These are phyloP conservation scores for Venusia cambrica DNA, from an alignment of 2,888 invertebrate genomes.

Conservation along the genomic window DNA sequence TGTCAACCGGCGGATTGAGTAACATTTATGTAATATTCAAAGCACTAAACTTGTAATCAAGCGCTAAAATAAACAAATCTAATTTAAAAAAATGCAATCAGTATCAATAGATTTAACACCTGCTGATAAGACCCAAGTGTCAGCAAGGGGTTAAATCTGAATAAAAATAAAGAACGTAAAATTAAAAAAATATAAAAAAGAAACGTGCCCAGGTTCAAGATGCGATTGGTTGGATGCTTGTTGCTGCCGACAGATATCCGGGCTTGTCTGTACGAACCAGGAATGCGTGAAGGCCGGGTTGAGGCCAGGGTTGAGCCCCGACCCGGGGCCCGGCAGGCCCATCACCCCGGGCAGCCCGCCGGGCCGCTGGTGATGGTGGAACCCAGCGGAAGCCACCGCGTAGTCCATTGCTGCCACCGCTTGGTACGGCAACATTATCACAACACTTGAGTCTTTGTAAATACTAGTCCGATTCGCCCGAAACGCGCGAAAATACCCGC, in stretches of 20 bases:
- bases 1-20: conserved; percentile 28
- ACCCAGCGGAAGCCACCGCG: conserved; percentile 81
- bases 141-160: conserved; percentile 35
- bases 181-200: conserved; percentile 78
- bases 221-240: conserved; percentile 86
- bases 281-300: conserved; percentile 94
- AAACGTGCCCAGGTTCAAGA: conserved; percentile 96
- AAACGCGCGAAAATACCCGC: conserved; percentile 46
- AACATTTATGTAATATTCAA: conserved; percentile 36
- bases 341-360: conserved; percentile 78
- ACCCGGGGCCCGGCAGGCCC: conserved; percentile 79
- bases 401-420: conserved; percentile 94
- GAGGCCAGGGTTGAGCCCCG: conserved; percentile 73
- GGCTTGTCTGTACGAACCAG: conserved; percentile 94
- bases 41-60: conserved; percentile 38
- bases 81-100: conserved; percentile 26
- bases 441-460: conserved; percentile 39
- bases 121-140: conserved; percentile 29
- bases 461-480: conserved; percentile 42
- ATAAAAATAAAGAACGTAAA: conserved; percentile 46
- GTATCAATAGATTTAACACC: conserved; percentile 23
- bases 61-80: conserved; percentile 35
- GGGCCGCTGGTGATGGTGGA: conserved; percentile 76
- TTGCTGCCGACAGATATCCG: conserved; percentile 95
- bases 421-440: conserved; percentile 91